These are phyloP conservation scores for Embidobia sp. DNA, from an alignment of 2,888 invertebrate species.

Conservation along the genomic window DNA sequence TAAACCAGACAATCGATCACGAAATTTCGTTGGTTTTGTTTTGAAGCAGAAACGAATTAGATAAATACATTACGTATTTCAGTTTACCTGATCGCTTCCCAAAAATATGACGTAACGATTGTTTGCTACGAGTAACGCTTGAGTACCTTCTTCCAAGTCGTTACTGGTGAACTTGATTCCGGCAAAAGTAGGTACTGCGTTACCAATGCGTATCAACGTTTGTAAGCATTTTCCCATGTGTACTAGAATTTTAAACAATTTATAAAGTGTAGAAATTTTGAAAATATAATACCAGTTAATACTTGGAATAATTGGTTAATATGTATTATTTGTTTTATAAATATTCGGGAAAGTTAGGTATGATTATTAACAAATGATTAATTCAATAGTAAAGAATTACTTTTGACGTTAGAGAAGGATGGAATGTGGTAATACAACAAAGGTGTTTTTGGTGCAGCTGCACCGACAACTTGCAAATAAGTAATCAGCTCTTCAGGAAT, in stretches of 20 bases:
- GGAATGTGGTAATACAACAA: constrained; percentile 93
- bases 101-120: constrained; percentile 85
- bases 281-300: too few species aligned
- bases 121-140: constrained; percentile 83
- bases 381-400: constrained; percentile 81
- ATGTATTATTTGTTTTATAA: too few species aligned
- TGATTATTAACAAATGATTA: too few species aligned
- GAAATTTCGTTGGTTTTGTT: too few species aligned
- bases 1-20: too few species aligned
- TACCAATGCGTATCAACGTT: constrained; percentile 82
- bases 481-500: constrained; percentile 84
- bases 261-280: too few species aligned
- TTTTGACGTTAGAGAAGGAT: constrained; percentile 86
- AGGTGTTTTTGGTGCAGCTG: constrained; percentile 88
- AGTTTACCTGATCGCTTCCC: constrained; percentile 86
- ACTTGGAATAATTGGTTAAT: too few species aligned
- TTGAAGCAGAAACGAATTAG: too few species aligned
- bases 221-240: constrained; percentile 88
- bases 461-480: constrained; percentile 86
- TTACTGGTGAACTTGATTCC: constrained; percentile 93
- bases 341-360: too few species aligned
- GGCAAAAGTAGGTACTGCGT: constrained; percentile 87
- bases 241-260: constrained; percentile 82
- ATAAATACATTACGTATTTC: constrained; percentile 16
- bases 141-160: constrained; percentile 86